Evolutionary conservation across 2,797 vertebrate species (phyloP), one percentile per base, ranked within the genome.

Genomic region (Vireo griseus): DNA sequence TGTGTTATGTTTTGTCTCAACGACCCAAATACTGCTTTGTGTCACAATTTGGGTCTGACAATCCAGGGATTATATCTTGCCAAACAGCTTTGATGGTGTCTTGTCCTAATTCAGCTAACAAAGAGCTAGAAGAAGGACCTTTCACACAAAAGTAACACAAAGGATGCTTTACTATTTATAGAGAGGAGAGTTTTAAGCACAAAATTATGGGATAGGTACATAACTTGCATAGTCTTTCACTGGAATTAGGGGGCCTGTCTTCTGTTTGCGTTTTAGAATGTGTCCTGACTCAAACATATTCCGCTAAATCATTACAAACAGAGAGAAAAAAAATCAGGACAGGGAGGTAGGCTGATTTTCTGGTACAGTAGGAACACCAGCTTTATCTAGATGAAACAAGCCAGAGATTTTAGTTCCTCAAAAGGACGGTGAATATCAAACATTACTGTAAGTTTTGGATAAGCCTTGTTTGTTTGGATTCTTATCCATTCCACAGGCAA

Each of bases 371-470:
- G 48, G 82, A 94, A 88, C 0, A 0, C 37, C 82, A 86, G 28
- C 16, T 88, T 95, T 95, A 94, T 92, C 88, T 75, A 90, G 72
- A 88, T 95, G 85, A 92, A 94, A 91, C 35, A 92, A 91, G 13
- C 58, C 73, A 95, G 95, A 92, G 91, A 94, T 90, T 91, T 69
- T 84, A 94, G 88, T 78, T 66, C 76, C 77, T 76, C 88, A 63
- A 86, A 92, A 93, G 74, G 67, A 86, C 51, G 28, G 91, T 57
- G 77, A 92, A 63, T 73, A 95, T 90, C 83, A 90, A 93, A 88
- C 52, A 71, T 82, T 95, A 86, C 86, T 86, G 47, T 63, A 79
- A 90, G 86, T 55, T 94, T 92, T 94, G 86, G 80, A 85, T 92
- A 81, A 90, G 33, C 21, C 68, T 69, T 11, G 0, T 81, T 90